These are phyloP conservation scores for Melieria crassipennis DNA, from an alignment of 2,888 invertebrate genomes.

Conservation along the genomic window DNA sequence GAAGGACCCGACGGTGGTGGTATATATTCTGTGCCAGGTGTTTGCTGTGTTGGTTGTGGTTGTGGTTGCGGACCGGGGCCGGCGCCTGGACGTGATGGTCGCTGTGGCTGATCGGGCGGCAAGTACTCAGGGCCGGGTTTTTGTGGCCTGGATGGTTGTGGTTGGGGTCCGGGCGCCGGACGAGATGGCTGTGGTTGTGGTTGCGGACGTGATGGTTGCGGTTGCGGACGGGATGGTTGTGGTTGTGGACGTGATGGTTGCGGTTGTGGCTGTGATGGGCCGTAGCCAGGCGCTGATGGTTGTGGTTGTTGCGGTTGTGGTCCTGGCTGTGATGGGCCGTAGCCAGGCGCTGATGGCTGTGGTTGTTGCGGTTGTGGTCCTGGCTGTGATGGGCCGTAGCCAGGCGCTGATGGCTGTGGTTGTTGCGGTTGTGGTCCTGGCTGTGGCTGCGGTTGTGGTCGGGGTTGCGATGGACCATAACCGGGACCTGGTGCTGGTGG, in stretches of 20 bases:
- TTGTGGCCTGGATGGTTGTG: constrained; percentile 24
- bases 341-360: constrained; percentile 15
- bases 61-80: constrained; percentile 39
- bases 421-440: constrained; percentile 34
- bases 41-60: constrained; percentile 35
- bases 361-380: constrained; percentile 22
- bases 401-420: constrained; percentile 24
- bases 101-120: constrained; percentile 30
- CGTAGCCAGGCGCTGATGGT: constrained; percentile 18
- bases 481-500: constrained; percentile 31
- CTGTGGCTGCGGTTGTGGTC: constrained; percentile 22
- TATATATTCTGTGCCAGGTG: constrained; percentile 43
- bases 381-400: constrained; percentile 5
- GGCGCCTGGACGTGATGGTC: constrained; percentile 37
- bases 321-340: constrained; percentile 25
- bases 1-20: constrained; percentile 43
- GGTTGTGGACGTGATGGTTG: constrained; percentile 30
- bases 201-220: constrained; percentile 28
- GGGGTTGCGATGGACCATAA: background rate
- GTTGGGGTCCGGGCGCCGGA: constrained; percentile 22
- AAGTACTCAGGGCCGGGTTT: constrained; percentile 26
- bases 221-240: constrained; percentile 25
- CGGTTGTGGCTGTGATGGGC: constrained; percentile 4
- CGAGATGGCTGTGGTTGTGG: constrained; percentile 25
- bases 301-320: constrained; percentile 32